Evolutionary conservation across 2,888 invertebrate genomes (phyloP), one percentile per base, ranked within the genome.

Genomic region (Sclerodermus sp.): DNA sequence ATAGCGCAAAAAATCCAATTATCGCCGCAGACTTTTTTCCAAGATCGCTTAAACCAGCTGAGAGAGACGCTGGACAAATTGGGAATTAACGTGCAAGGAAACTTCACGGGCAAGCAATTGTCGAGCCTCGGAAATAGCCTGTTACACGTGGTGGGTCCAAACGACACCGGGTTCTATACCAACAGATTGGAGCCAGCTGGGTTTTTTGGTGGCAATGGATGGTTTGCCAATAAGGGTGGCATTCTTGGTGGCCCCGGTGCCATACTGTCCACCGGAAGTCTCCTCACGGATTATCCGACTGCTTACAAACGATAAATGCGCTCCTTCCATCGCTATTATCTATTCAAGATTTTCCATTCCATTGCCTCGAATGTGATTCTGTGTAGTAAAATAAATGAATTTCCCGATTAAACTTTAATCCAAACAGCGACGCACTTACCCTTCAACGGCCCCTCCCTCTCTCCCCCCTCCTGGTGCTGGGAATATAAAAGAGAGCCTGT

Each of bases 191-290:
- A 73, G 9, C 62, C 69, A 1, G 68, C 63, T 9, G 74, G 74
- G n/a, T 66, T 73, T 49, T 56, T 74, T 15, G 65, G 66, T 12
- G 74, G 74, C 6, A 74, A 74, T 40, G 74, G 73, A 12, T 74
- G 73, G 74, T 63, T 73, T 37, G 66, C 74, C 10, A 73, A 74
- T 48, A 74, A 74, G 43, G 73, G 74, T 0, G 73, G 74, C 9
- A 64, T 74, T 40, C 56, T 74, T 1, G 74, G 73, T 6, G 71
- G 71, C 6, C 73, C 74, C 3, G 74, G 74, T 2, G 71, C 71
- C 1, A 62, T 74, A 53, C 45, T 73, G 0, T 74, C 74, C 0
- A 73, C 74, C 3, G 74, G 74, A 9, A 71, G 70, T 42, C 31
- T 72, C 1, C 57, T 73, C 17, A 74, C 74, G 9, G 74, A 74